These are phyloP conservation scores for Arrhamphus sclerolepis DNA, from an alignment of 2,797 vertebrate species.

Conservation along the genomic window DNA sequence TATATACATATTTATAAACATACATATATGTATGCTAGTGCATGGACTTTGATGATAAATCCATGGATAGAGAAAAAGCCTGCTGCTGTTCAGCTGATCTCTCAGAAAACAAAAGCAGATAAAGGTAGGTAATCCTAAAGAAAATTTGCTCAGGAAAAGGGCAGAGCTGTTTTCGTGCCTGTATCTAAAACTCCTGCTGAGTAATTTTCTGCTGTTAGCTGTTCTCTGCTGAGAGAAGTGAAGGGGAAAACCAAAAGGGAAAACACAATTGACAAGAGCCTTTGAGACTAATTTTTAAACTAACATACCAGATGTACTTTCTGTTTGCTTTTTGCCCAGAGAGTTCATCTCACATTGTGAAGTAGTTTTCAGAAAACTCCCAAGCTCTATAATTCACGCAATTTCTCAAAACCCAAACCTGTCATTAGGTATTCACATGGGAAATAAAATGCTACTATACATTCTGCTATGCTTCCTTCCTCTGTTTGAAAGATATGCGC, in stretches of 20 bases:
- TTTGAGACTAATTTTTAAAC: slow-evolving; percentile 48
- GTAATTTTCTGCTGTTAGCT: slow-evolving; percentile 14
- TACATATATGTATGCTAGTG: no score
- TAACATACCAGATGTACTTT: slow-evolving; percentile 38
- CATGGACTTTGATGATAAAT: slow-evolving; percentile 57
- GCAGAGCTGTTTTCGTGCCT: slow-evolving; percentile 22
- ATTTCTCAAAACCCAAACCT: slow-evolving; percentile 57
- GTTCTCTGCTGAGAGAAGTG: slow-evolving; percentile 5
- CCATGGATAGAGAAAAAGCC: slow-evolving; percentile 49
- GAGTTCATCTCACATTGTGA: slow-evolving; percentile 46
- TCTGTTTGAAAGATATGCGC: slow-evolving; percentile 66
- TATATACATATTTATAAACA: no score
- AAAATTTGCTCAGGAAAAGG: slow-evolving; percentile 56
- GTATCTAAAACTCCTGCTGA: slow-evolving; percentile 25
- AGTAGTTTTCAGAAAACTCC: slow-evolving; percentile 44
- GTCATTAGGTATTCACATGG: slow-evolving; percentile 64
- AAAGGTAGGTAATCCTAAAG: slow-evolving; percentile 57
- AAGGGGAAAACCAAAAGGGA: slow-evolving; percentile 32
- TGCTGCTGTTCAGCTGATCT: slow-evolving; percentile 54
- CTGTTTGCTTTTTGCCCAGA: slow-evolving; percentile 14
- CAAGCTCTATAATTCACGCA: slow-evolving; percentile 54
- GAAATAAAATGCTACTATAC: slow-evolving; percentile 72
- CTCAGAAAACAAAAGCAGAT: slow-evolving; percentile 62
- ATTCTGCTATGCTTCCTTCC: slow-evolving; percentile 64
- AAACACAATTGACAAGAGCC: slow-evolving; percentile 36